These are phyloP conservation scores for Poecilobothrus nobilitatus DNA, from an alignment of 2,888 invertebrate species.

Conservation along the genomic window DNA sequence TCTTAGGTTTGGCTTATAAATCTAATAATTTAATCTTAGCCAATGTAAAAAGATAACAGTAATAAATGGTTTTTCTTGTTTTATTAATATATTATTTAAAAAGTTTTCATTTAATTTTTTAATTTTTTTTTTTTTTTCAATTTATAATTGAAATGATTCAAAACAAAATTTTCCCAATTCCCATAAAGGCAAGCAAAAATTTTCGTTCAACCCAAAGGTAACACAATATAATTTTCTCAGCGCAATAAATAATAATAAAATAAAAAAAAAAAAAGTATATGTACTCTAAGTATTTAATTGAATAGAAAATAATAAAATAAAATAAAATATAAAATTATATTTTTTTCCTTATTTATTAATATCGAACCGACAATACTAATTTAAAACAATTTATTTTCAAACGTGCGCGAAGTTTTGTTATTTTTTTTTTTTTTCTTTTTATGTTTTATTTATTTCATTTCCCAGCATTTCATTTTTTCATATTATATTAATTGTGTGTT, in stretches of 20 bases:
- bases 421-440: constrained; percentile 22
- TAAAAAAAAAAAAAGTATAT: neutral
- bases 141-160: too few relatives aligned
- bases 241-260: neutral
- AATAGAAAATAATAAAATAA: neutral
- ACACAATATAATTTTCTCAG: neutral
- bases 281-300: neutral
- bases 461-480: neutral
- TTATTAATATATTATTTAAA: too few relatives aligned
- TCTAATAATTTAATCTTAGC: too few relatives aligned
- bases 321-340: constrained; percentile 1
- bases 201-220: neutral
- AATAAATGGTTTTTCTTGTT: too few relatives aligned
- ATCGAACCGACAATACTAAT: constrained; percentile 10
- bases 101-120: too few relatives aligned
- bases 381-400: constrained; percentile 44
- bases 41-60: too few relatives aligned
- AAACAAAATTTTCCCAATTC: constrained; percentile 26
- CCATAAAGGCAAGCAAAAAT: constrained; percentile 11
- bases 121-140: too few relatives aligned
- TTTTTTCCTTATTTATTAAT: neutral
- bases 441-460: too few relatives aligned
- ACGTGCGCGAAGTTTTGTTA: constrained; percentile 28
- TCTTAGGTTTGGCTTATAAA: too few relatives aligned
- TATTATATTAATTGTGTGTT: too few relatives aligned